Base-by-base conservation (phyloP, 2,113 vertebrate genomes). In the Gopherus evgoodei region DNA sequence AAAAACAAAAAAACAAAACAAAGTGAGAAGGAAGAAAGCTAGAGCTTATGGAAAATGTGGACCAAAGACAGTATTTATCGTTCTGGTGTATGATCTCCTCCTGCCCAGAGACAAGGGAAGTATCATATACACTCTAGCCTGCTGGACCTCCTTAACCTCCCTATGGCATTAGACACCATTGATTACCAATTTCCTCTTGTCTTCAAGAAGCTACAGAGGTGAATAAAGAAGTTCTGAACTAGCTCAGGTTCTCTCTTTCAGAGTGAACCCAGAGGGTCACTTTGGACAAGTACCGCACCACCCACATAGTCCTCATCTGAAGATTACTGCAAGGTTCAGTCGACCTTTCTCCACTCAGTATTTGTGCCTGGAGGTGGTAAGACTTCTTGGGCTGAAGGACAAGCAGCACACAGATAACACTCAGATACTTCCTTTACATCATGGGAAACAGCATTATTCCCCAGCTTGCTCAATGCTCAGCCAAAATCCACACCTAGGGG, bases 281-380 rank as follows among this genome's bases (percentile, higher is more conserved):
- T 29, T 17, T 53, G 29, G 69, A 52, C 83, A 24, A 2, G 3
- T 22, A 8, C 91, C 6, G 24, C 0, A 0, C 2, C 42, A 90
- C 1, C n/a, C 88, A 75, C 27, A 59, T 3, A 65, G 0, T 8
- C 25, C 13, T 86, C 24, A 89, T 3, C 2, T 29, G 9, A 9
- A 31, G 16, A 24, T 6, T 56, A 50, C 81, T 80, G 49, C 62
- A 86, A 44, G 93, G 21, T 11, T 84, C 86, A 44, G 25, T 81
- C 29, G 13, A 62, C 50, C 11, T 42, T 12, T 87, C 25, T 17
- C 5, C 47, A 88, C 4, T 62, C 59, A 5, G 12, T 31, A 31
- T 31, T 31, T 62, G 59, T 13, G 59, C 29, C 59, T 62, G 59
- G 11, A 62, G 59, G 13, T 31, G 12, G 24, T 62, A 62, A 29